Evolutionary conservation across 92 coral and sea anemone species (phyloP).

Genomic region (Parazoanthus atlanticus): DNA sequence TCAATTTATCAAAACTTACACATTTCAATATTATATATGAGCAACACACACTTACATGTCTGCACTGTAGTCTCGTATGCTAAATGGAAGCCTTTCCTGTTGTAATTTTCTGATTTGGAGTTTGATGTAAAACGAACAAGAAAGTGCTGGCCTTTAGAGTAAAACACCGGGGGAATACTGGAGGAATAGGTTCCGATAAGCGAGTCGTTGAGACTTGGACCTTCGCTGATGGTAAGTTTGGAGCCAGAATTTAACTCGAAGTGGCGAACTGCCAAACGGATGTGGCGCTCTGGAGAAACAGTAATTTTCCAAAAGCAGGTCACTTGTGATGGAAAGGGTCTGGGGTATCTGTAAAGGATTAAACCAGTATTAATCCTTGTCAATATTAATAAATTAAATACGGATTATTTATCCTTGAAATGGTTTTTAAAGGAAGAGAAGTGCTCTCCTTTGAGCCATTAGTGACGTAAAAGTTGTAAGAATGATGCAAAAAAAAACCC

Average conservation of each 20-base stretch:
- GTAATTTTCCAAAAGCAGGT: conserved; percentile 22
- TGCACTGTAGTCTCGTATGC: conserved; percentile 16
- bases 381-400: background rate
- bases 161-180: background rate
- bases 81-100: conserved; percentile 10
- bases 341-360: background rate
- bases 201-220: background rate
- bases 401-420: background rate
- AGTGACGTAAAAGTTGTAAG: background rate
- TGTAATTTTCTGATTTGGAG: background rate
- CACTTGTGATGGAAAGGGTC: background rate
- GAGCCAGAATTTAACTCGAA: background rate
- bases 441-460: background rate
- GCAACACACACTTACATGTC: conserved; percentile 15
- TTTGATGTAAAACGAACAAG: conserved; percentile 5
- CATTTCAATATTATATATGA: background rate
- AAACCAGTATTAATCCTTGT: background rate
- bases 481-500: background rate
- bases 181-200: background rate
- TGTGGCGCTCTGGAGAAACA: background rate
- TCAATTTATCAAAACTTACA: no score
- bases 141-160: conserved; percentile 22
- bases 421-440: background rate
- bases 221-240: conserved; percentile 28
- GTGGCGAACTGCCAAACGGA: background rate